Conservation (phyloP, 2,113 vertebrate species). For the Gasterosteus aculeatus region DNA sequence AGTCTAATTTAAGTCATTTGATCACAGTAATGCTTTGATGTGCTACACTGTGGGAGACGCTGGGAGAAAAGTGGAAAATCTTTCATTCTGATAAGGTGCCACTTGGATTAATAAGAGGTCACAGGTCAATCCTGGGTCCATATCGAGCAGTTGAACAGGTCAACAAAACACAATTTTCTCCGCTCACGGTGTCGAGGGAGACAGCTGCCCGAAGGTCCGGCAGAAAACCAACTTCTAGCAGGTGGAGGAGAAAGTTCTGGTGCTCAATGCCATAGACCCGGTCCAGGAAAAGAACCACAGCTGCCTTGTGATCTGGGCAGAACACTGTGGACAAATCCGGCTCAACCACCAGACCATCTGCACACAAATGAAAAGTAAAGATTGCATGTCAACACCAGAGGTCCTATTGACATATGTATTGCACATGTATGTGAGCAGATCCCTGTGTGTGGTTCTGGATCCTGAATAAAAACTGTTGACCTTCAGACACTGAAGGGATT, state of each 20-base stretch:
- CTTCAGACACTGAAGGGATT: conserved; percentile 89
- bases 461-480: conserved; percentile 63
- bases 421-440: neutral
- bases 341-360: conserved; percentile 91
- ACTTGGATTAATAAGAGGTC: conserved; percentile 8
- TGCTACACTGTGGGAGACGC: too few relatives aligned
- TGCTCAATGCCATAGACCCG: conserved; percentile 93
- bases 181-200: conserved; percentile 90
- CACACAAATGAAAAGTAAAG: conserved; percentile 31
- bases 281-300: conserved; percentile 97
- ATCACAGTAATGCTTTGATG: neutral
- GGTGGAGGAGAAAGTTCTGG: conserved; percentile 89
- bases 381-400: neutral
- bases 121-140: neutral
- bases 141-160: neutral
- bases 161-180: conserved; percentile 5
- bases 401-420: neutral
- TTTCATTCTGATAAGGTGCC: neutral
- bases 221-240: conserved; percentile 93
- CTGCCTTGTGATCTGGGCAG: conserved; percentile 97
- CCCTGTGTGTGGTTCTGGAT: neutral
- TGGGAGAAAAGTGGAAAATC: neutral
- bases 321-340: conserved; percentile 92
- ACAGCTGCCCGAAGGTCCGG: conserved; percentile 93
- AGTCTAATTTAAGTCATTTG: neutral